These are phyloP conservation scores for Lucilia sericata DNA, from an alignment of 1,140 invertebrate species.

Conservation along the genomic window DNA sequence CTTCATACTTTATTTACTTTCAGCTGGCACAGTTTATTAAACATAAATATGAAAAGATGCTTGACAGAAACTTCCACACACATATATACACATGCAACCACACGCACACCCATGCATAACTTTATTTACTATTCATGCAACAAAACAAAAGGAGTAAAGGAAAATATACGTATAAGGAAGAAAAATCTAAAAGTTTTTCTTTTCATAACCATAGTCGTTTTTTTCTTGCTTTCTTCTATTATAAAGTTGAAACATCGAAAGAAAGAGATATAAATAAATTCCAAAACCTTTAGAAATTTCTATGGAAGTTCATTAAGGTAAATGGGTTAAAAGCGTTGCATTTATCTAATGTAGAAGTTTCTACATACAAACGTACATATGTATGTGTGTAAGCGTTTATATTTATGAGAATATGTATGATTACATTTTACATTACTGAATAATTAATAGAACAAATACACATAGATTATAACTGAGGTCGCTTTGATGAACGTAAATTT, in stretches of 20 bases:
- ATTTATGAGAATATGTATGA: background rate
- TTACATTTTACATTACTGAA: background rate
- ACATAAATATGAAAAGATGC: slow-evolving; percentile 1
- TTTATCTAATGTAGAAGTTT: background rate
- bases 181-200: slow-evolving; percentile 4
- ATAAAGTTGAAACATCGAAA: slow-evolving; percentile 8
- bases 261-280: background rate
- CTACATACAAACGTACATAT: background rate
- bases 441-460: background rate
- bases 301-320: slow-evolving; percentile 26
- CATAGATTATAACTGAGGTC: background rate
- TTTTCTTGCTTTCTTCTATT: background rate
- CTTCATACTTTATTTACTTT: slow-evolving; percentile 24
- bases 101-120: background rate
- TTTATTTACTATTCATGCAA: background rate
- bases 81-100: background rate
- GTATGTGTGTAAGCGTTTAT: background rate
- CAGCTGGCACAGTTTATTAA: slow-evolving; percentile 18
- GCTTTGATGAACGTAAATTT: background rate
- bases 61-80: background rate
- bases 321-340: slow-evolving; percentile 23
- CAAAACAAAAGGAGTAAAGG: background rate
- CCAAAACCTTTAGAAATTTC: slow-evolving; percentile 13
- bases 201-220: background rate
- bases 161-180: background rate